Base-by-base conservation (phyloP, 2,888 invertebrate species). In the Zaprionus bogoriensis region DNA sequence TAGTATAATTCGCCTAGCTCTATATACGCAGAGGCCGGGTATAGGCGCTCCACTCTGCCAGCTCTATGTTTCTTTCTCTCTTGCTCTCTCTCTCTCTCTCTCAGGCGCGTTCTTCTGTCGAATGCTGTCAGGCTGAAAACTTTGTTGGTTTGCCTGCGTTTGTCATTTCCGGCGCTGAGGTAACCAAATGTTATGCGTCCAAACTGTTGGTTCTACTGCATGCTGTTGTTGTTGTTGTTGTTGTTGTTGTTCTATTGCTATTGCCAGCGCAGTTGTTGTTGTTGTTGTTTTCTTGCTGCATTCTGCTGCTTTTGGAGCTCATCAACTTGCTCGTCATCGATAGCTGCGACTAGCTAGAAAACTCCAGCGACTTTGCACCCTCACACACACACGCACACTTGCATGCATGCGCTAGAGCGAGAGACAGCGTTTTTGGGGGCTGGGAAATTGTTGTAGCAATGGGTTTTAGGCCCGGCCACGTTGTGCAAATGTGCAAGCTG, bases 401-500 rank as follows among this genome's bases (percentile, higher is more conserved):
- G 38, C 17, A 22, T 39, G 55, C 41, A 30, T n/a, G 12, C n/a
- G 20, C 20, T 20, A 41, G 12, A 12, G 25, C 5, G 32, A 32
- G 25, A 32, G 25, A 39, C 25, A 10, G 12, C 7, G 12, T 7
- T 42, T 12, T 5, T 22, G 44, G 39, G 4, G 12, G 14, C 7
- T 10, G 14, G 25, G 46, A 32, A 36, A 46, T 20, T 41, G 44
- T 50, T 42, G 50, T 36, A 3, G 36, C 42, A 51, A 36, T 51
- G 42, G 61, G 52, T 48, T 62, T 52, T 68, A 65, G 76, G 63
- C 64, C 50, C 30, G 47, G 65, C 77, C 68, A 76, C 86, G 84
- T 75, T 86, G 80, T 86, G 77, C 84, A 83, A 86, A 83, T 83
- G 87, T 86, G 87, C 84, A 86, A 80, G 87, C 87, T 85, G 70